Evolutionary conservation across 2,888 invertebrate species (phyloP), one percentile per base, ranked within the genome.

Genomic region (Eulithis testata): DNA sequence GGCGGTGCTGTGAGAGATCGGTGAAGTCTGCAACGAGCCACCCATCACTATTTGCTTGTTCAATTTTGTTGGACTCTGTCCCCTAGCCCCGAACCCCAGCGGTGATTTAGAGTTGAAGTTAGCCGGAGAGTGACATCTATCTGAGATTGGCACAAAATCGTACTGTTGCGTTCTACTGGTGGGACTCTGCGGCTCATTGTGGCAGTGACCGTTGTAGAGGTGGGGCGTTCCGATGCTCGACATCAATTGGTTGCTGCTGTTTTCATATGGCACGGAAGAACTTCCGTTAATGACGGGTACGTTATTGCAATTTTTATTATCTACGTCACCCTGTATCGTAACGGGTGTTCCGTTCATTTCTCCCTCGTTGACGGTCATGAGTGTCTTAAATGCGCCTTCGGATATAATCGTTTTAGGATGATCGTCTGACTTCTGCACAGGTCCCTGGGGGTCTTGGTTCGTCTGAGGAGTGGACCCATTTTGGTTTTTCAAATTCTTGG

Each of bases 141-240:
- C 97, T 44, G 97, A 97, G 80, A 98, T 98, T 0, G 97, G 97
- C 40, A 96, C 96, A 80, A 98, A 98, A 84, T 96, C 97, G 82
- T 97, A 97, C 80, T 96, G 96, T 82, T 96, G 95, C 54, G 96
- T 94, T 68, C 96, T 94, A 51, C 96, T 95, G 69, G 96, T 97
- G 9, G 96, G 96, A 89, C 96, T 96, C 71, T 96, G 95, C 0
- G 96, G 96, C 59, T 96, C 95, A 51, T 86, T 89, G 60, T 89
- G 87, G 62, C 84, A 79, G 64, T 89, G 88, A 2, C 90, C 91
- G 66, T 91, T 91, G 69, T 88, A 91, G 6, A 86, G 72, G 66
- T 86, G 84, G 7, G 85, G 70, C 3, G 80, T 83, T 2, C 78
- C 81, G 1, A 81, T 71, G 55, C 78, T 80, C 11, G 80, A 70